A percentile compares a stretch with the other conserved stretches of the same genome.
phyloP scores from a whole-genome alignment of 2,888 invertebrate species.

The Axea sp. region DNA sequence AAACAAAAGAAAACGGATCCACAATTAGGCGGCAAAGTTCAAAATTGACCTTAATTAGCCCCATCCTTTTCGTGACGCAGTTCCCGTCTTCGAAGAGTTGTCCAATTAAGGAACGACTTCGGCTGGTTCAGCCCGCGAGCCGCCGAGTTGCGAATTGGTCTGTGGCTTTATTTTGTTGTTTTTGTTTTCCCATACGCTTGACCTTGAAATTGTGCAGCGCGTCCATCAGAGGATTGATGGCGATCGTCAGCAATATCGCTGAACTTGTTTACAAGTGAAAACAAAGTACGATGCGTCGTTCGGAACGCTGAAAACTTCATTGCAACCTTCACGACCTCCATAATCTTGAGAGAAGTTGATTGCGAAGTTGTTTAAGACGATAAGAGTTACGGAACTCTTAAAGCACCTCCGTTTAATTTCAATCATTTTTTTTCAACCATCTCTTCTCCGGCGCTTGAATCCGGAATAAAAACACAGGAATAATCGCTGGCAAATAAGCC shows the following conservation, averaged over 20 bases:
- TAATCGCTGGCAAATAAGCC: too few relatives aligned
- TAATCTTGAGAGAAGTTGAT: slow-evolving; percentile 10
- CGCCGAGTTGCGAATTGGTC: background rate
- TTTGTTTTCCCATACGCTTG: too few relatives aligned
- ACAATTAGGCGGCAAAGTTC: slow-evolving; percentile 18
- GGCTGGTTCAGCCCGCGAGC: slow-evolving; percentile 17
- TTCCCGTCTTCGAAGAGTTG: slow-evolving; percentile 21
- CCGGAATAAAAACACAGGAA: background rate
- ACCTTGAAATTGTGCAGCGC: too few relatives aligned
- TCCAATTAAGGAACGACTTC: slow-evolving; percentile 31
- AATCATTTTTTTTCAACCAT: background rate
- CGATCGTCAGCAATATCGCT: background rate
- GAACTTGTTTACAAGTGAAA: slow-evolving; percentile 2
- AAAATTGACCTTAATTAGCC: slow-evolving; percentile 41
- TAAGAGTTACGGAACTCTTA: slow-evolving; percentile 8
- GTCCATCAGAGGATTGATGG: too few relatives aligned
- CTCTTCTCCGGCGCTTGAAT: background rate
- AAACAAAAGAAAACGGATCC: slow-evolving; percentile 26
- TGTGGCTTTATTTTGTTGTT: too few relatives aligned
- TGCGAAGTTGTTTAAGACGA: slow-evolving; percentile 7
- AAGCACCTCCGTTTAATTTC: background rate
- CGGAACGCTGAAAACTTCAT: slow-evolving; percentile 12
- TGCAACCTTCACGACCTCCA: slow-evolving; percentile 16
- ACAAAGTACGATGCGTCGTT: slow-evolving; percentile 4
- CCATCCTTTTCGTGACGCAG: slow-evolving; percentile 40